phyloP scores from a whole-genome alignment of 2,888 invertebrate species.

The Drosophila pegasa region DNA sequence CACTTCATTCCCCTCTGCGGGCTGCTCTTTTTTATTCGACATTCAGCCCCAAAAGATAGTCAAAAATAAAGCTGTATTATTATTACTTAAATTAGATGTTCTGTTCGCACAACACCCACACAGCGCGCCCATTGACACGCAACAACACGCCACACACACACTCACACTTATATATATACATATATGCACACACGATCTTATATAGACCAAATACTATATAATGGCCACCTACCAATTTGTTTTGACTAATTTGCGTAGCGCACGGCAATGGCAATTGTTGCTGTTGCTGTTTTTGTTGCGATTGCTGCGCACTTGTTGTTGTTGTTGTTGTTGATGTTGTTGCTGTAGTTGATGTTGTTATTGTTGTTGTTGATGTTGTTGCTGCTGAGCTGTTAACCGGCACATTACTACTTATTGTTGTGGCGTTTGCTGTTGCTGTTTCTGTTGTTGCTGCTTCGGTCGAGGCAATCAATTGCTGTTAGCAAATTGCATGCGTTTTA shows the following conservation, averaged over 20 bases:
- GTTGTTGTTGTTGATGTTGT: slow-evolving; percentile 36
- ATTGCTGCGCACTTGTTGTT: slow-evolving; percentile 40
- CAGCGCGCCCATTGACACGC: not conserved
- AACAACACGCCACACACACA: slow-evolving; percentile 6
- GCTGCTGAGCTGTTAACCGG: slow-evolving; percentile 54
- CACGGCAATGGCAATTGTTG: slow-evolving; percentile 65
- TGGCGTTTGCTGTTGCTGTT: slow-evolving; percentile 44
- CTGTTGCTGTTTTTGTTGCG: slow-evolving; percentile 43
- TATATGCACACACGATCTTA: slow-evolving; percentile 5
- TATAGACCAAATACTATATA: slow-evolving; percentile 40
- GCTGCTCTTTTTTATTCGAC: not conserved
- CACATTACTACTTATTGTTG: slow-evolving; percentile 50
- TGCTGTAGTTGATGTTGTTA: slow-evolving; percentile 28
- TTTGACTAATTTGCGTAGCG: slow-evolving; percentile 67
- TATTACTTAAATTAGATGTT: slow-evolving; percentile 14
- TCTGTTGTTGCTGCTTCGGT: slow-evolving; percentile 46
- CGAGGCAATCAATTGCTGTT: slow-evolving; percentile 68
- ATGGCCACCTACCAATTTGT: slow-evolving; percentile 74
- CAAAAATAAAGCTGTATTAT: slow-evolving; percentile 7
- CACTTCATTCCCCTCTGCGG: not conserved
- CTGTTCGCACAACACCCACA: not conserved
- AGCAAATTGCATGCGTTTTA: slow-evolving; percentile 67
- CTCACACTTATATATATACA: not conserved
- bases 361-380: slow-evolving; percentile 54
- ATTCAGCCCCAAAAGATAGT: not conserved